Conservation (phyloP, 2,888 invertebrate genomes). For the Mythimna ferrago region DNA sequence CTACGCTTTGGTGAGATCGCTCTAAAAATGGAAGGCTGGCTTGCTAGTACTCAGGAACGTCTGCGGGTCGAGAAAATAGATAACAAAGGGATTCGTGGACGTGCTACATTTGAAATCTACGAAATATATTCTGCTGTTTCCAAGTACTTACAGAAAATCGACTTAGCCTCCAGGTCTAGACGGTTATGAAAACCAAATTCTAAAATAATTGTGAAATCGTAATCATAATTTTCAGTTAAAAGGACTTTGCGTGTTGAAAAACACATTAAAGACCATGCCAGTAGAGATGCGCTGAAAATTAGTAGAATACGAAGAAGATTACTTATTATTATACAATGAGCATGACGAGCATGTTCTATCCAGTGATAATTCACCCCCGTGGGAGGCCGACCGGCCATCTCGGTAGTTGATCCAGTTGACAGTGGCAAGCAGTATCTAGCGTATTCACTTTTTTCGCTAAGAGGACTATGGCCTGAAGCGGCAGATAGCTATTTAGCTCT, state of each 20-base stretch:
- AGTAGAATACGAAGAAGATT: too few species aligned
- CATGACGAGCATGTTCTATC: too few species aligned
- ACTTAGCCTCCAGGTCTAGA: background rate
- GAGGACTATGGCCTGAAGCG: too few species aligned
- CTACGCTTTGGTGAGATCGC: constrained; percentile 36
- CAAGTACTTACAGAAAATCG: background rate
- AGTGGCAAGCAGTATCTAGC: too few species aligned
- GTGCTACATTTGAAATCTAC: background rate
- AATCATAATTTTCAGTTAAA: background rate
- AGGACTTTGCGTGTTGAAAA: background rate
- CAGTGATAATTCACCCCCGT: too few species aligned
- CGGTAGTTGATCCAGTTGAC: too few species aligned
- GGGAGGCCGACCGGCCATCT: too few species aligned
- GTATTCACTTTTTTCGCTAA: too few species aligned
- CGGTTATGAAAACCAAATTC: background rate
- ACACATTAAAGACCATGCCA: background rate
- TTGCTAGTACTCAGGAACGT: constrained; percentile 16
- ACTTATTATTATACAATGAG: too few species aligned
- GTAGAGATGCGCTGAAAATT: background rate
- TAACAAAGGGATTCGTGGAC: background rate
- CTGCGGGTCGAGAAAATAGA: background rate
- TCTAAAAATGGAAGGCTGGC: constrained; percentile 50
- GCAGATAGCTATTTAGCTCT: too few species aligned
- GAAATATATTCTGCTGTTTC: background rate
- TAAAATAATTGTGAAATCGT: background rate